Conservation (phyloP, 1,140 invertebrate species). For the Trachymyrmex cornetzi region DNA sequence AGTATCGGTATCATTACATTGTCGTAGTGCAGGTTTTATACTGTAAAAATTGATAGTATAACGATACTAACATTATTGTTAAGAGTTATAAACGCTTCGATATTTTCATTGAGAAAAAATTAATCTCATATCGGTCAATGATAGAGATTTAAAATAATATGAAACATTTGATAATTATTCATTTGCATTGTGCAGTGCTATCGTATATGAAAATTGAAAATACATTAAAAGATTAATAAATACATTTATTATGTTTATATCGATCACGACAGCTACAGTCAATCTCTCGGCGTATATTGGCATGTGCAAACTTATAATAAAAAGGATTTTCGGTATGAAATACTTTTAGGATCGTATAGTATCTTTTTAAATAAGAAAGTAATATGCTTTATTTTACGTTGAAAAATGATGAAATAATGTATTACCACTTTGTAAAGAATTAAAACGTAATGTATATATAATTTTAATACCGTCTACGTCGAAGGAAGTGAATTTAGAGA, state of each 20-base stretch:
- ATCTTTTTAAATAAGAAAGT: neutral
- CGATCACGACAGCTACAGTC: too few relatives aligned
- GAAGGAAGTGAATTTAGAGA: conserved; percentile 22
- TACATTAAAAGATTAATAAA: too few relatives aligned
- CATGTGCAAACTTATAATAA: neutral
- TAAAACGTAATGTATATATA: neutral
- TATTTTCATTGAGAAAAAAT: neutral
- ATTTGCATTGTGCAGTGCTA: too few relatives aligned
- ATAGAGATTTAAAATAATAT: neutral
- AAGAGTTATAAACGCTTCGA: neutral
- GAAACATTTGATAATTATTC: too few relatives aligned
- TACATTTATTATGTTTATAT: too few relatives aligned
- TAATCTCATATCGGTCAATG: neutral
- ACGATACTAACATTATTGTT: too few relatives aligned
- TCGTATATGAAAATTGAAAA: too few relatives aligned
- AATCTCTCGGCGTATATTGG: too few relatives aligned
- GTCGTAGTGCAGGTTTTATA: too few relatives aligned
- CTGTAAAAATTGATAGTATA: too few relatives aligned
- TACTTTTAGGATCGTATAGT: neutral
- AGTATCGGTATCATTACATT: too few relatives aligned
- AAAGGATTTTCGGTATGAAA: neutral
- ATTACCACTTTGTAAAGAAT: neutral
- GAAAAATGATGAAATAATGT: neutral
- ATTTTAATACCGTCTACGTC: neutral
- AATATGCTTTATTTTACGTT: neutral